Base-by-base conservation (phyloP, 2,888 invertebrate species). In the Drosophila formosana region DNA sequence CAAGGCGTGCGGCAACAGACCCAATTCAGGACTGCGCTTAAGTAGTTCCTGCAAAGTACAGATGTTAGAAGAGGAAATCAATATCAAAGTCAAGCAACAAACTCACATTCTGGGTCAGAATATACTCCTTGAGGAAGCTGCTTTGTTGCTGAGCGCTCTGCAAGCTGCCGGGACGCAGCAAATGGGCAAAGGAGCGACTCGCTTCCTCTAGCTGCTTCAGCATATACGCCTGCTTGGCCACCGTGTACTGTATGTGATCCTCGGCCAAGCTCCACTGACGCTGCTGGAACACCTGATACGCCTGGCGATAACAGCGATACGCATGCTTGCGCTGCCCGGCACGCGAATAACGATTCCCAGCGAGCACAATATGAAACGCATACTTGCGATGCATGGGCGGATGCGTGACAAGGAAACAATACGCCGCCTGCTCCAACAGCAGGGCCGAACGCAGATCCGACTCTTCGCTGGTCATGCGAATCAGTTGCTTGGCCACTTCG, bases 391-490 rank as follows among this genome's bases (percentile, higher is more conserved):
- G 95, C 96, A 97, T 96, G 13, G 94, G 93, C 7, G 94, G 94
- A 46, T 94, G 93, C 3, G 92, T 91, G 3, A 93, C 93, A 39
- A 98, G 93, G 91, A 98, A 99, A 91, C 98, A 98, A 89, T 98
- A 96, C 0, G 99, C 96, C 0, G 99, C 98, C 92, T 99, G 98
- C 92, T 99, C 99, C 52, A 99, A 93, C 60, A 99, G 93, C 89
- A 99, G 93, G 6, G 98, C 99, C 78, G 98, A 98, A 62, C 98
- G 95, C 61, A 99, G 93, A 93, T 99, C 99, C n/a, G 98, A 97
- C 91, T 99, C 99, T 93, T 99, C 98, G 80, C 97, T 97, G 8
- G 98, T 98, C 97, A 99, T 97, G 69, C 98, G 95, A 82, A 98
- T 98, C 53, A 98, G 94, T 91, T 98, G 98, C 90, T 96, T 96